These are phyloP conservation scores for Darevskia mixta DNA, from an alignment of 2,797 vertebrate genomes.

Conservation along the genomic window DNA sequence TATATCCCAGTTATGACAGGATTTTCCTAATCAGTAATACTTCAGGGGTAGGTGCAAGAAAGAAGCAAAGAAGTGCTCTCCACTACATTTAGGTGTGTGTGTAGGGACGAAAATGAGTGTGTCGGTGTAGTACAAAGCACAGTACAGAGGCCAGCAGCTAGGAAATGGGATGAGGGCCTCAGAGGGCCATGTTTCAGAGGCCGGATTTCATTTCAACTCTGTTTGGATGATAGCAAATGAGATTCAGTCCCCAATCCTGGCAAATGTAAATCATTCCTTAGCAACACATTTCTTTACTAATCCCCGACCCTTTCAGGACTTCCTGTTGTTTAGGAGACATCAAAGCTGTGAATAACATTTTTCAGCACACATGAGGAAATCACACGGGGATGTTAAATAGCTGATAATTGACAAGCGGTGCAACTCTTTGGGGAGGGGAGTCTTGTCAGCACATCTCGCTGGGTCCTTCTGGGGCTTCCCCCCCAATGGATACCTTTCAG, in stretches of 20 bases:
- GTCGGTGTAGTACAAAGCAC: background rate
- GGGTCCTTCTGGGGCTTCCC: background rate
- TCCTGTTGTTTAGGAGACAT: conserved; percentile 56
- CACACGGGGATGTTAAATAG: conserved; percentile 42
- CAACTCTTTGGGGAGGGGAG: background rate
- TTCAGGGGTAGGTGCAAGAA: background rate
- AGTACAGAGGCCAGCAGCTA: background rate
- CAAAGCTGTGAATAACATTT: conserved; percentile 42
- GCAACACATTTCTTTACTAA: conserved; percentile 58
- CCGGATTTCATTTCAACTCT: background rate
- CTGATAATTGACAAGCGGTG: conserved; percentile 64
- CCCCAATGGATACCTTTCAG: background rate
- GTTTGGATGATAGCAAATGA: background rate
- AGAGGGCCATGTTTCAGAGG: background rate
- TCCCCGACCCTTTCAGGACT: conserved; percentile 53
- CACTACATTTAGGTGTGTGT: too few species aligned
- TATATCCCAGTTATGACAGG: background rate
- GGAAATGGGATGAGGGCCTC: background rate
- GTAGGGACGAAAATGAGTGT: background rate
- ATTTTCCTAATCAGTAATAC: background rate
- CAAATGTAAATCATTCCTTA: conserved; percentile 49
- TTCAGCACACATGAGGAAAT: conserved; percentile 50
- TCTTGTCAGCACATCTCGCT: conserved; percentile 20
- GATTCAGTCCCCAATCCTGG: conserved; percentile 43
- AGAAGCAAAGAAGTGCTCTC: too few species aligned